Percentiles rank a stretch among this genome's conserved stretches.
Conservation (phyloP, 2,113 vertebrate genomes). For the Ploceus nigricollis region DNA sequence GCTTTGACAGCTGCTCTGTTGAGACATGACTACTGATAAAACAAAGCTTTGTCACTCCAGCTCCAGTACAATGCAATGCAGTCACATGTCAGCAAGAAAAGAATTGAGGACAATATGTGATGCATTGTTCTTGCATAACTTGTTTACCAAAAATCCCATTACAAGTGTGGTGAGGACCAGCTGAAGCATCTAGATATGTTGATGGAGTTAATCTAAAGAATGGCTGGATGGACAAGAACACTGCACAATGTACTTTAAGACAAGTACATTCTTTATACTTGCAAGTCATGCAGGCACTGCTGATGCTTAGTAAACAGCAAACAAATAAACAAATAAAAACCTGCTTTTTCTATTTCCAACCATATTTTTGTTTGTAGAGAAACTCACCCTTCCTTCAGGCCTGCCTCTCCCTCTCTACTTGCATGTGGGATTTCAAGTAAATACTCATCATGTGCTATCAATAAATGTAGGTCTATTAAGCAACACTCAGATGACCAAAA, state of each 20-base stretch:
- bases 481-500: not conserved
- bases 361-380: not conserved
- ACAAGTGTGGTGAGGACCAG: not conserved
- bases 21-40: slow-evolving; percentile 12
- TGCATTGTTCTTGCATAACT: not conserved
- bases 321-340: not conserved
- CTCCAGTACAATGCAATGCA: not conserved
- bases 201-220: not conserved
- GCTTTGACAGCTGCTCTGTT: slow-evolving; percentile 22
- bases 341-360: not conserved
- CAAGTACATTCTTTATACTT: not conserved
- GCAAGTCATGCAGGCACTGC: not conserved
- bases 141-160: not conserved
- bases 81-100: not conserved
- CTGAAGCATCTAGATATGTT: not conserved
- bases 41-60: not conserved
- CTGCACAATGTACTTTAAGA: not conserved
- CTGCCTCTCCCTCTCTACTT: not conserved
- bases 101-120: not conserved
- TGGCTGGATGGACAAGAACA: not conserved
- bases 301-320: not conserved
- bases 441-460: not conserved
- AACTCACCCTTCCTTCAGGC: not conserved
- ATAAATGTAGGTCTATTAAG: not conserved
- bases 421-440: not conserved